A percentile compares a stretch with the other conserved stretches of the same genome.
phyloP scores from a whole-genome alignment of 1,140 invertebrate genomes.

The Halesus radiatus region DNA sequence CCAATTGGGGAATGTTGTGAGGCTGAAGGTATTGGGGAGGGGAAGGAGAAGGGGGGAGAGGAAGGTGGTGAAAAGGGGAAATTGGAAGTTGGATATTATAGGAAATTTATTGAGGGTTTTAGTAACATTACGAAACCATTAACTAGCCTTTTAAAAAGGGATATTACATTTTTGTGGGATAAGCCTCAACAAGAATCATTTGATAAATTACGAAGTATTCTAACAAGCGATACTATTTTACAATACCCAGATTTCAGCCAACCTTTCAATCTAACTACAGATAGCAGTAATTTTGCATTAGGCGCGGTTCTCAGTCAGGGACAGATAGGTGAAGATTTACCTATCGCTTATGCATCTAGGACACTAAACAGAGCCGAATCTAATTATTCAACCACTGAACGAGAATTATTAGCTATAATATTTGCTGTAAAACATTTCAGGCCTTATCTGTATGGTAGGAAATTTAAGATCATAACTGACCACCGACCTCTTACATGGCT shows the following conservation, averaged over 20 bases:
- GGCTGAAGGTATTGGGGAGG: no score
- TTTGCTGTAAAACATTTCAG: conserved; percentile 66
- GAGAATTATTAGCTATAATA: conserved; percentile 71
- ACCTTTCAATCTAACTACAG: conserved; percentile 53
- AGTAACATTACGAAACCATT: conserved; percentile 59
- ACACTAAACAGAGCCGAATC: conserved; percentile 63
- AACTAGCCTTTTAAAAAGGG: conserved; percentile 58
- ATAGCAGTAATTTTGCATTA: conserved; percentile 53
- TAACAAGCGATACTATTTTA: conserved; percentile 63
- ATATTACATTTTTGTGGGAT: conserved; percentile 55
- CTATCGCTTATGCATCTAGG: conserved; percentile 63
- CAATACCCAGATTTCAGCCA: conserved; percentile 54
- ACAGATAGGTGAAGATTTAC: conserved; percentile 48
- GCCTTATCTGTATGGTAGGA: conserved; percentile 65
- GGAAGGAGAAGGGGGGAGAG: no score
- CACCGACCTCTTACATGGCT: conserved; percentile 69
- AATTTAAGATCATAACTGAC: conserved; percentile 70
- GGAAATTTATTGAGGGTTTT: conserved; percentile 59
- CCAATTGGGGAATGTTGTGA: no score
- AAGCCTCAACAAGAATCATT: conserved; percentile 60
- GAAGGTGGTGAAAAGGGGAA: no score
- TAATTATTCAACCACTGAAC: conserved; percentile 65
- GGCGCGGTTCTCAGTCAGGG: conserved; percentile 53
- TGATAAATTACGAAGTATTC: conserved; percentile 61
- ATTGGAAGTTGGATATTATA: conserved; percentile 61